Base-by-base conservation (phyloP, 2,888 invertebrate genomes). In the Caenorhabditis imperialis region DNA sequence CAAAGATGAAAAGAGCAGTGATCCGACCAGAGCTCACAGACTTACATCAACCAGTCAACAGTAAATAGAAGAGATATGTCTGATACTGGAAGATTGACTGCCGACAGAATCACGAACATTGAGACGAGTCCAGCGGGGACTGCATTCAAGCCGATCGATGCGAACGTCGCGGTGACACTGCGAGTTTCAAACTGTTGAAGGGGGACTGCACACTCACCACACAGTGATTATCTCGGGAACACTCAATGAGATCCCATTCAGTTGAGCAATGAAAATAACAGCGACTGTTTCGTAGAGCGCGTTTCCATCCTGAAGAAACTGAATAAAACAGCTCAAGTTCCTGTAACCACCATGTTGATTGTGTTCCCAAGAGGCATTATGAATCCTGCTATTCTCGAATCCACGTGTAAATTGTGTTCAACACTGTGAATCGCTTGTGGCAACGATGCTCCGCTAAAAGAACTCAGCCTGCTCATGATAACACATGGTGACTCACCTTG, bases 91-190 rank as follows among this genome's bases (percentile, higher is more conserved):
- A 89, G 82, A 23, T 89, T 88, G 23, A 89, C 88, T 1, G 89
- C 88, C 35, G 88, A 86, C 62, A 89, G 79, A 37, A 89, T 89
- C 27, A 89, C 88, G 54, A 89, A 77, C 78, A 85, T 85, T 16
- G 84, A 84, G 2, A 85, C 85, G 42, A 85, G 79, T 0, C 85
- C 85, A 14, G 85, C 85, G 1, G 85, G 85, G 5, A 97, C 94
- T 55, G 96, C 95, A n/a, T 96, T 96, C 27, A 96, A 95, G 70
- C 97, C 96, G 88, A 97, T 95, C 85, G 95, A 95, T 1, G 97
- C 96, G 57, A 95, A 93, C 1, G 96, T 97, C 22, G 96, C 95
- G 8, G 96, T 96, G 84, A 94, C 93, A 90, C 95, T 95, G 88
- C 6, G n/a, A 77, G 18, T 18, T 6, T 18, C 14, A 8, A 10